Evolutionary conservation across 2,113 vertebrate genomes (phyloP), one percentile per base, ranked within the genome.

Genomic region (Raja brachyura): DNA sequence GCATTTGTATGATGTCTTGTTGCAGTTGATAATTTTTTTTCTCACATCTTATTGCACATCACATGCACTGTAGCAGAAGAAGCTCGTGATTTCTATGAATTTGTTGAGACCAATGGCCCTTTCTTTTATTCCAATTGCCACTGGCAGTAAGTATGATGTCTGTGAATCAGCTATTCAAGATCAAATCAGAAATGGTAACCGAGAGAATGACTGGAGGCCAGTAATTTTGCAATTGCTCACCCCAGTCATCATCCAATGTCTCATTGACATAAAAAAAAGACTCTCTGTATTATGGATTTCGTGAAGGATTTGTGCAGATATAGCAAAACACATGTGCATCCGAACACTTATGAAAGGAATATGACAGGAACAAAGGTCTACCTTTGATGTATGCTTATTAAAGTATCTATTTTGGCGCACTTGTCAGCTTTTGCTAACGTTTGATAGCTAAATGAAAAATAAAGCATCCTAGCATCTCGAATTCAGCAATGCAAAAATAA

Each of bases 111-210:
- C 66, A 70, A 4, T 90, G 63, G 66, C 28, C 33, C 33, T 70
- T 90, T 68, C 63, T 68, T 66, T 90, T n/a, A 90, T 33, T 66
- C 63, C n/a, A 90, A 70, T 90, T 90, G 88, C 88, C 61, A 90
- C 88, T 70, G 88, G 88, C 66, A 70, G 88, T 70, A 66, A 70
- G 18, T 68, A 31, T 70, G 14, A 33, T 11, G 18, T 48, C 88
- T 90, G 18, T 48, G 88, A 70, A 70, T 4, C 59, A 66, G 28
- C 14, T 59, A 90, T 63, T 33, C 11, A 66, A 56, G n/a, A 39
- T 90, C 28, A 39, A 66, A 90, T 68, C 66, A 70, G 88, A 90
- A 90, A 70, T 39, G 48, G 33, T 20, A 90, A 63, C 63, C 31
- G 66, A 70, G 18, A 48, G 31, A 31, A 68, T 90, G n/a, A 70